phyloP scores from a whole-genome alignment of 2,888 invertebrate species.

The Drosophila neutralis region DNA sequence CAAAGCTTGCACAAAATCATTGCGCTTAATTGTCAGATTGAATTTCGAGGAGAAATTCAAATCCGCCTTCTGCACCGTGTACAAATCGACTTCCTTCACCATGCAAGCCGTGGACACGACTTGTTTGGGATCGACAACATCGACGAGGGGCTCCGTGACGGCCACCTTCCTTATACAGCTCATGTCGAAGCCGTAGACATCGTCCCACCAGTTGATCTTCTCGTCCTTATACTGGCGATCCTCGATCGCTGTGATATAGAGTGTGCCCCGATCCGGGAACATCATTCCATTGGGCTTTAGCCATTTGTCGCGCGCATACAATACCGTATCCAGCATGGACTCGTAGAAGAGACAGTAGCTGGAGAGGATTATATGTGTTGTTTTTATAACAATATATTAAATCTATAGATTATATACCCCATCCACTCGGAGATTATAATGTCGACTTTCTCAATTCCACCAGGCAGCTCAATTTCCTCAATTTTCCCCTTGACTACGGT shows the following conservation, averaged over 20 bases:
- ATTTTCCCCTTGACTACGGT: slow-evolving; percentile 96
- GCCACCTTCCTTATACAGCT: slow-evolving; percentile 98
- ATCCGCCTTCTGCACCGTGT: slow-evolving; percentile 98
- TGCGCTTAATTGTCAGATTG: slow-evolving; percentile 92
- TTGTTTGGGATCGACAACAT: slow-evolving; percentile 99
- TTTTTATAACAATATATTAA: not conserved
- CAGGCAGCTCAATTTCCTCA: slow-evolving; percentile 97
- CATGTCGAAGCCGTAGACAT: slow-evolving; percentile 99
- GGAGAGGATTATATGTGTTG: not conserved
- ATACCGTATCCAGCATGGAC: slow-evolving; percentile 99
- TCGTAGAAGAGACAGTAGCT: slow-evolving; percentile 97
- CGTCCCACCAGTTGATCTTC: slow-evolving; percentile 99
- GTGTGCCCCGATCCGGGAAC: slow-evolving; percentile 96
- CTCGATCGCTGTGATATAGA: slow-evolving; percentile 97
- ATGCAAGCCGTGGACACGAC: slow-evolving; percentile 98
- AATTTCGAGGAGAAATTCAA: slow-evolving; percentile 96
- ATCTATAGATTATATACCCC: slow-evolving; percentile 85
- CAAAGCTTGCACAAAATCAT: slow-evolving; percentile 98
- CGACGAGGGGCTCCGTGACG: slow-evolving; percentile 98
- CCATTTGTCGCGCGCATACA: slow-evolving; percentile 99
- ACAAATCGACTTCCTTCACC: slow-evolving; percentile 98
- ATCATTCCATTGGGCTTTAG: slow-evolving; percentile 95
- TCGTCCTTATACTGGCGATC: slow-evolving; percentile 99
- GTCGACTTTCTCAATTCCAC: slow-evolving; percentile 96
- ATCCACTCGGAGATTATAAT: slow-evolving; percentile 94